Base-by-base conservation (phyloP, 2,113 vertebrate species). In the Indicator indicator region DNA sequence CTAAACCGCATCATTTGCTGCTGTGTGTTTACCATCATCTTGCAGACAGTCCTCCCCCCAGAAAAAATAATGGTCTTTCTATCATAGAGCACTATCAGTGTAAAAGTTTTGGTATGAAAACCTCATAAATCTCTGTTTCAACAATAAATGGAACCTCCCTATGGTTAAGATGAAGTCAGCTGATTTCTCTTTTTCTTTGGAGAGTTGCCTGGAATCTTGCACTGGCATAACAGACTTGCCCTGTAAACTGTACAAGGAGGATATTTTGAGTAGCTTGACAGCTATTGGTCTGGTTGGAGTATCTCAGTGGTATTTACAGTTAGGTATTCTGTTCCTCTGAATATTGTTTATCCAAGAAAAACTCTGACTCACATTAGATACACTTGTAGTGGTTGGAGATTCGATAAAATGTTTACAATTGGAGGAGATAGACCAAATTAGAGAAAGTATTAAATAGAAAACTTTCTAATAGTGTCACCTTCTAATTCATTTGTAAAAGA, bases 181-280 rank as follows among this genome's bases (percentile, higher is more conserved):
- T 95, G 96, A 89, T 89, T 94, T 95, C 70, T 52, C 19, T 30
- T 68, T 56, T 28, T 62, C 14, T 9, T 79, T 92, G 74, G 83
- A 86, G 9, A 2, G 0, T 13, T 60, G 15, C 92, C 88, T 2
- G 6, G 56, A 30, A 8, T 56, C 13, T 44, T 52, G 36, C 20
- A 2, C 26, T 91, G 74, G 8, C 36, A 3, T 14, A 6, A 2
- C 19, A 67, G 60, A 36, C 40, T 27, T 48, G 28, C 32, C 6
- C 32, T 84, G 30, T 58, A 21, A 91, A 44, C 20, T 65, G 19
- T 20, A 23, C 3, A 11, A 65, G 20, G 32, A 69, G 20, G 32
- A 6, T 26, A 9, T 15, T 60, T n/a, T 77, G 1, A 75, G 20
- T 54, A 59, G n/a, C 36, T 26, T 1, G 1, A 3, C 15, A 59